Evolutionary conservation across 1,140 invertebrate species (phyloP).

Genomic region (Panulirus ornatus): DNA sequence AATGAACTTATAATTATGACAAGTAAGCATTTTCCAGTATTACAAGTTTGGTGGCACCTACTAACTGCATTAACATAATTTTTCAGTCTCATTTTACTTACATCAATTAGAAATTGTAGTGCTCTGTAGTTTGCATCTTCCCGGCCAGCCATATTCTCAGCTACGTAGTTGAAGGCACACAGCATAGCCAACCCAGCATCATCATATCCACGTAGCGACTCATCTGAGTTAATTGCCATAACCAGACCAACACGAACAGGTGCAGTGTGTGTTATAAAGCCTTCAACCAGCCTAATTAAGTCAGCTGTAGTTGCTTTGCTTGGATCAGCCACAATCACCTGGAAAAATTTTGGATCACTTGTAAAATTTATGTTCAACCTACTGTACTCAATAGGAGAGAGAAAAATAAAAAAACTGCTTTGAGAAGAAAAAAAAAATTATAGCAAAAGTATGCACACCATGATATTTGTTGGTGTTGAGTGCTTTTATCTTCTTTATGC

Average conservation of each 20-base stretch:
- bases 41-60: too few relatives aligned
- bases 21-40: too few relatives aligned
- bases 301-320: slow-evolving; percentile 84
- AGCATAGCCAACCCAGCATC: slow-evolving; percentile 91
- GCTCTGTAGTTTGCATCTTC: slow-evolving; percentile 77
- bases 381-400: too few relatives aligned
- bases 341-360: slow-evolving; percentile 76
- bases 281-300: slow-evolving; percentile 92
- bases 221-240: slow-evolving; percentile 85
- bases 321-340: slow-evolving; percentile 94
- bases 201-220: slow-evolving; percentile 82
- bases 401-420: too few relatives aligned
- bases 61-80: too few relatives aligned
- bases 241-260: slow-evolving; percentile 94
- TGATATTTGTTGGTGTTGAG: too few relatives aligned
- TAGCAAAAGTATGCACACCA: too few relatives aligned
- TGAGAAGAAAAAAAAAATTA: too few relatives aligned
- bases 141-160: slow-evolving; percentile 83
- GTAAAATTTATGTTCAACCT: too few relatives aligned
- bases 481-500: too few relatives aligned
- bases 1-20: too few relatives aligned
- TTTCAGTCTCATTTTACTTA: slow-evolving; percentile 60
- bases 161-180: slow-evolving; percentile 95
- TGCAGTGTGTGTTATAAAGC: slow-evolving; percentile 93
- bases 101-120: slow-evolving; percentile 72